Conservation (phyloP, 2,888 invertebrate genomes). For the Ichneumoninae sp. region DNA sequence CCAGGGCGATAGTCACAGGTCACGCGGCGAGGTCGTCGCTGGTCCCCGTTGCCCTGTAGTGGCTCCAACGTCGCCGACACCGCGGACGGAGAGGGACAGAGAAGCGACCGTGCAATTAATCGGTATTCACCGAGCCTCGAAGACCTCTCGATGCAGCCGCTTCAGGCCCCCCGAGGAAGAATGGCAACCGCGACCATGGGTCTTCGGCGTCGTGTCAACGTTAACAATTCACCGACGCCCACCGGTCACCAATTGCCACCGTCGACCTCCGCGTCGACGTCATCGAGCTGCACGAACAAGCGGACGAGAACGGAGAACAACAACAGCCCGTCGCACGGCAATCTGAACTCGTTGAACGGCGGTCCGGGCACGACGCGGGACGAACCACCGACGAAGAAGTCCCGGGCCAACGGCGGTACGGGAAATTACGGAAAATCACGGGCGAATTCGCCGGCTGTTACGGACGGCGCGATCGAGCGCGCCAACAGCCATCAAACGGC, state of each 20-base stretch:
- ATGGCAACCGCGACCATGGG: constrained; percentile 84
- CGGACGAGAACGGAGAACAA: constrained; percentile 83
- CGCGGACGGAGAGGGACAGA: not conserved
- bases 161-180: constrained; percentile 49
- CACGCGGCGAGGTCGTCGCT: constrained; percentile 31
- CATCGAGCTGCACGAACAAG: constrained; percentile 74
- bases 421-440: constrained; percentile 62
- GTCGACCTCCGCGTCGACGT: constrained; percentile 68
- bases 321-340: constrained; percentile 83
- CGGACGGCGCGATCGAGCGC: constrained; percentile 49
- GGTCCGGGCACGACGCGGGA: constrained; percentile 64
- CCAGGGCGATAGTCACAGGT: constrained; percentile 48
- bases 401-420: constrained; percentile 74
- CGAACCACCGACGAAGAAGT: constrained; percentile 81
- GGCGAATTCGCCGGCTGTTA: constrained; percentile 59
- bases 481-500: constrained; percentile 51
- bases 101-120: constrained; percentile 7
- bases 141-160: constrained; percentile 35
- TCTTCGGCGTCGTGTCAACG: constrained; percentile 82
- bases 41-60: constrained; percentile 31
- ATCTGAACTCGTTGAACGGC: constrained; percentile 80
- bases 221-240: constrained; percentile 78
- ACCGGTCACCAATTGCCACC: constrained; percentile 75
- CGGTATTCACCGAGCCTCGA: constrained; percentile 30
- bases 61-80: not conserved